phyloP scores from a whole-genome alignment of 1,140 invertebrate species.

The Nasonia vitripennis region DNA sequence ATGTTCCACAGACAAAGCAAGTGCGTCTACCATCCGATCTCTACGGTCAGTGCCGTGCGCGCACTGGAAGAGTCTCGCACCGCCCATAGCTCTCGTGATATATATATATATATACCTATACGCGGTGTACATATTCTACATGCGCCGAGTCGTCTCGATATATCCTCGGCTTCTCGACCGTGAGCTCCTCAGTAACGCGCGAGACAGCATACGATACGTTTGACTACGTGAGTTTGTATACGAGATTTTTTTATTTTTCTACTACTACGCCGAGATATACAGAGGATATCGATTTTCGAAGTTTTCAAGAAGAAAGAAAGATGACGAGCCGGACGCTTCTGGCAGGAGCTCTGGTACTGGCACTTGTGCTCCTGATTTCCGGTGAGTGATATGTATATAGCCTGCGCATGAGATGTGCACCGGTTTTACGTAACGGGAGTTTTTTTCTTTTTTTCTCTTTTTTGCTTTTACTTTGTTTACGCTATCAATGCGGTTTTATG shows the following conservation, averaged over 20 bases:
- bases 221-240: not conserved
- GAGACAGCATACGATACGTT: not conserved
- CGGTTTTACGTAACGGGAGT: no score
- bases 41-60: not conserved
- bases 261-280: no score
- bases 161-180: not conserved
- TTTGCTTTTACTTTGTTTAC: no score
- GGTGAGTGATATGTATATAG: conserved; percentile 13
- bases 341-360: conserved; percentile 10
- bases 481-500: no score
- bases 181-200: not conserved
- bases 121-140: not conserved
- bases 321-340: conserved; percentile 37
- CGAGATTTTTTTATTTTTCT: not conserved
- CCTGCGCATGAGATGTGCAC: not conserved
- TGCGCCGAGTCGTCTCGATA: not conserved
- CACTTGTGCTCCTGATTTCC: conserved; percentile 4
- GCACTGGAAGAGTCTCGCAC: not conserved
- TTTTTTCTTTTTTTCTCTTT: no score
- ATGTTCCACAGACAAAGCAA: not conserved
- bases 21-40: no score
- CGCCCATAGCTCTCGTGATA: not conserved
- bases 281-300: not conserved
- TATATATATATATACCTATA: not conserved
- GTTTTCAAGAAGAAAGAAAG: not conserved